These are phyloP conservation scores for Tubiluchus corallicola DNA, from an alignment of 2,888 invertebrate species.

Conservation along the genomic window DNA sequence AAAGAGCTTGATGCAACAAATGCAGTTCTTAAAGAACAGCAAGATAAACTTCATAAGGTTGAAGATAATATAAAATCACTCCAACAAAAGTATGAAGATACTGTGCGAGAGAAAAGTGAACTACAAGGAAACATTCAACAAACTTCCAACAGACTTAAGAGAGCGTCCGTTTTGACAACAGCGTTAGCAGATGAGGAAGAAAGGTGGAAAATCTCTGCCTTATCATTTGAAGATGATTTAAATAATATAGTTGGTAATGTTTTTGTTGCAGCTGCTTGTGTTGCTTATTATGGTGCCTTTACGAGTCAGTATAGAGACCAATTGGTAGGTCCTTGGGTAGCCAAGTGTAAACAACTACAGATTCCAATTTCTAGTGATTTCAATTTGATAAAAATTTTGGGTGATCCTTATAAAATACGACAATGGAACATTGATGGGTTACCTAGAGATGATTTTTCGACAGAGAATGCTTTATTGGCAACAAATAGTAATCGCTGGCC, in stretches of 20 bases:
- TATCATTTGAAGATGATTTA: background rate
- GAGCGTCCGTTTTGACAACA: conserved; percentile 64
- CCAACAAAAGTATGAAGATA: conserved; percentile 29
- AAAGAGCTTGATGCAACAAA: conserved; percentile 53
- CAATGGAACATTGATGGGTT: conserved; percentile 31
- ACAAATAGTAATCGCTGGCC: conserved; percentile 31
- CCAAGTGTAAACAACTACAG: conserved; percentile 40
- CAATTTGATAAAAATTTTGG: conserved; percentile 34
- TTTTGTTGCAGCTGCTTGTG: conserved; percentile 30
- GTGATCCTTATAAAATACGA: conserved; percentile 41
- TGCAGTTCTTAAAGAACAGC: conserved; percentile 54
- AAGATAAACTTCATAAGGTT: conserved; percentile 57
- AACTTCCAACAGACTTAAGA: conserved; percentile 52
- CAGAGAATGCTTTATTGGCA: conserved; percentile 31
- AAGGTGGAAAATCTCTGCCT: conserved; percentile 57
- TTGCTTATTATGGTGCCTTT: conserved; percentile 32
- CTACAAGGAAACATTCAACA: conserved; percentile 52
- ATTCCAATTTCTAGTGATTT: conserved; percentile 53
- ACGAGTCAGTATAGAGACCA: conserved; percentile 31
- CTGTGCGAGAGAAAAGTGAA: conserved; percentile 45
- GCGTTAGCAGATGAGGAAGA: conserved; percentile 69
- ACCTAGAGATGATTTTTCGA: conserved; percentile 29
- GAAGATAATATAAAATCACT: conserved; percentile 44
- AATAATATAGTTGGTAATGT: conserved; percentile 31
- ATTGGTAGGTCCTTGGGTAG: conserved; percentile 47